Conservation (phyloP, 2,113 vertebrate species). For the Pedionomus torquatus region DNA sequence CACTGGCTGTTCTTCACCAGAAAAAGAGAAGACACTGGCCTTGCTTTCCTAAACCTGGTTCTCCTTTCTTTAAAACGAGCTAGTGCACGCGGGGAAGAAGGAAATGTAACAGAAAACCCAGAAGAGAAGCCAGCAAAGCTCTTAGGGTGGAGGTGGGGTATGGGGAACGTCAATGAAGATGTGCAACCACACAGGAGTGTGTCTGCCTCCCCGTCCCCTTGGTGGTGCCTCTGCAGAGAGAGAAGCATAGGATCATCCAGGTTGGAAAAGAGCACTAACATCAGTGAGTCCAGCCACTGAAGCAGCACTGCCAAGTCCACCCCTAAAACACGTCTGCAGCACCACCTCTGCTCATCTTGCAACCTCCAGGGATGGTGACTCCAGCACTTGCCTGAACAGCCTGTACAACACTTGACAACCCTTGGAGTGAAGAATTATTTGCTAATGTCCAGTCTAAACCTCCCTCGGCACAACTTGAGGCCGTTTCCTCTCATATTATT, state of each 20-base stretch:
- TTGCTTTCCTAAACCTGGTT: too few relatives aligned
- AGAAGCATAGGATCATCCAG: not conserved
- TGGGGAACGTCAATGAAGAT: not conserved
- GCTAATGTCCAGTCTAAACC: not conserved
- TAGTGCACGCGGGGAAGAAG: not conserved
- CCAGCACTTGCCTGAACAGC: not conserved
- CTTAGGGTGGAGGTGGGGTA: rapidly evolving
- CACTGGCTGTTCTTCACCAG: not conserved
- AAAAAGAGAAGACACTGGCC: not conserved
- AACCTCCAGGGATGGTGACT: not conserved
- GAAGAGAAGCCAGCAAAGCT: too few relatives aligned
- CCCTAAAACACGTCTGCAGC: not conserved
- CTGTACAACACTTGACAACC: not conserved
- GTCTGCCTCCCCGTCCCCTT: rapidly evolving
- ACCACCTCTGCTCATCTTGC: not conserved
- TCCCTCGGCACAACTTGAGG: not conserved
- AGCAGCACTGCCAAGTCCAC: not conserved
- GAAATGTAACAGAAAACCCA: not conserved
- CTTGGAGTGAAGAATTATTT: not conserved
- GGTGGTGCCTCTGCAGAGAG: not conserved
- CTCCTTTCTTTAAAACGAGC: not conserved
- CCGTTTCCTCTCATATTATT: not conserved
- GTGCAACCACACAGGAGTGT: not conserved
- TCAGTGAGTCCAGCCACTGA: not conserved
- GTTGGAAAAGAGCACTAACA: not conserved